A percentile compares a stretch with the other conserved stretches of the same genome.
Conservation (phyloP, 2,888 invertebrate genomes). For the Rhagonycha lutea region DNA sequence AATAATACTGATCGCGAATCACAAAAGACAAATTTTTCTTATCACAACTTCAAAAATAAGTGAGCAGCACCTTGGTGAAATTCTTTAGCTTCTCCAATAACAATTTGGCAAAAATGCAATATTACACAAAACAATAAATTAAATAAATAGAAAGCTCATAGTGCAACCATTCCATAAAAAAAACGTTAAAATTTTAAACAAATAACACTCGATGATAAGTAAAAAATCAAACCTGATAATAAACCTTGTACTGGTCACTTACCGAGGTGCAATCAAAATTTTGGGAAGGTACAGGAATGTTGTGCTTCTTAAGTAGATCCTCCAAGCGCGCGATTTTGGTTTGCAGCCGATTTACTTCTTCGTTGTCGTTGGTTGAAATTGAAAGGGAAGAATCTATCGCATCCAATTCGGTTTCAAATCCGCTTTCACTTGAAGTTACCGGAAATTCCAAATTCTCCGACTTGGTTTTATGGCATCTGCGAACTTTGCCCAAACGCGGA, state of each 20-base stretch:
- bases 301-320: conserved; percentile 48
- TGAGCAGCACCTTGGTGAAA: conserved; percentile 14
- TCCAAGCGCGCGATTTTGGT: conserved; percentile 52
- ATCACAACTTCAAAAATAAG: conserved; percentile 20
- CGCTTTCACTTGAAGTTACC: conserved; percentile 51
- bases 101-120: conserved; percentile 14
- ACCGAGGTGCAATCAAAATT: conserved; percentile 38
- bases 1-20: conserved; percentile 25
- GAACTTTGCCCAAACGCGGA: conserved; percentile 63
- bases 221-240: conserved; percentile 7
- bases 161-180: conserved; percentile 45
- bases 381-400: conserved; percentile 47
- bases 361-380: conserved; percentile 40
- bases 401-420: conserved; percentile 54
- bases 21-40: conserved; percentile 7
- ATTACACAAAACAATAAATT: conserved; percentile 31
- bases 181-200: conserved; percentile 34
- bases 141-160: conserved; percentile 42
- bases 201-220: conserved; percentile 27
- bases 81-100: conserved; percentile 49
- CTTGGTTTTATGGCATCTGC: conserved; percentile 59
- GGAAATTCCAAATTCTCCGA: conserved; percentile 52
- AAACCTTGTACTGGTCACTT: conserved; percentile 33
- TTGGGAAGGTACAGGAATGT: conserved; percentile 44
- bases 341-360: conserved; percentile 42